phyloP scores from a whole-genome alignment of 1,140 invertebrate genomes.

The Aphelenchoides avenae region DNA sequence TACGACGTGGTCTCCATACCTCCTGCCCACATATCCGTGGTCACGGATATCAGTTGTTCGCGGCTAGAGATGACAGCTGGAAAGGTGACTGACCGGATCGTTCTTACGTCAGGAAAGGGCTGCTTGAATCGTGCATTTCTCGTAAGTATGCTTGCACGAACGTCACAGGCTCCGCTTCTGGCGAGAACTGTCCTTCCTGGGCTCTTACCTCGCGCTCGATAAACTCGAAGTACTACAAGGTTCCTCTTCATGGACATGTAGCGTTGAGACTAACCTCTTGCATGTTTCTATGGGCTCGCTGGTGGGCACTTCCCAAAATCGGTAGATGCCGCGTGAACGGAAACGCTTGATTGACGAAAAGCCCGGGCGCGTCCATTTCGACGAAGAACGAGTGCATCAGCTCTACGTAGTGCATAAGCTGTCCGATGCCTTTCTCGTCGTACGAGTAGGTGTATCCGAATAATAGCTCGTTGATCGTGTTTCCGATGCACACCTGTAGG shows the following conservation, averaged over 20 bases:
- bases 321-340: neutral
- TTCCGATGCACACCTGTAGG: conserved; percentile 3
- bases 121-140: neutral
- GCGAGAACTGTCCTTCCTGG: neutral
- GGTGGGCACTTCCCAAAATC: neutral
- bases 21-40: conserved; percentile 5
- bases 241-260: too few relatives aligned
- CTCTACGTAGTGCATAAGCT: conserved; percentile 4
- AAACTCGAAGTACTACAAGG: neutral
- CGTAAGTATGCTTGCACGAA: conserved; percentile 5
- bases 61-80: neutral
- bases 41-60: neutral
- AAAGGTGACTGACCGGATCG: neutral
- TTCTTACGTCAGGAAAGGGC: neutral
- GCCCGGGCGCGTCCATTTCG: too few relatives aligned
- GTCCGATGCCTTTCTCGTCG: conserved; percentile 2
- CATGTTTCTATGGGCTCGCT: neutral
- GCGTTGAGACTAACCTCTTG: neutral
- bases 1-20: conserved; percentile 6
- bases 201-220: neutral
- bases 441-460: conserved; percentile 4
- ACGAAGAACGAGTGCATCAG: neutral
- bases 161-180: neutral
- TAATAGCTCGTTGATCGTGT: conserved; percentile 6
- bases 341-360: too few relatives aligned